Percentiles rank a stretch among this genome's conserved stretches.
Conservation (phyloP, 1,140 invertebrate species). For the Ips typographus region DNA sequence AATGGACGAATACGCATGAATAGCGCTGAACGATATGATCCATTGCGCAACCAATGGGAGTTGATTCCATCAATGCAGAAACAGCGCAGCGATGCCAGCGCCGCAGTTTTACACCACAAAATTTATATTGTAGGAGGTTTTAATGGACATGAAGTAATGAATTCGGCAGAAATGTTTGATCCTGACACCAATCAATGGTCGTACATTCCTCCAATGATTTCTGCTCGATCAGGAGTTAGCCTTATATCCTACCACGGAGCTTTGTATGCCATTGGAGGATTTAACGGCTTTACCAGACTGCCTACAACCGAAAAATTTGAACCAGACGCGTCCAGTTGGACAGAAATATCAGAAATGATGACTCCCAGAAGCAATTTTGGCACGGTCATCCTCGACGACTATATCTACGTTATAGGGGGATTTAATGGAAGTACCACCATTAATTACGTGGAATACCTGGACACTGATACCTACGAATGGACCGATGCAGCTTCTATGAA, state of each 20-base stretch:
- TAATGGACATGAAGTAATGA: conserved; percentile 68
- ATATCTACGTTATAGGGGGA: conserved; percentile 72
- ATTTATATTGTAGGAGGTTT: conserved; percentile 76
- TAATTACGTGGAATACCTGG: conserved; percentile 72
- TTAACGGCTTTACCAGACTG: conserved; percentile 65
- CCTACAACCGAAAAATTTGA: conserved; percentile 53
- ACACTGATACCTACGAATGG: conserved; percentile 69
- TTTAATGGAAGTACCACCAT: conserved; percentile 69
- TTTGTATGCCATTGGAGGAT: conserved; percentile 70
- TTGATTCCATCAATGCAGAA: conserved; percentile 78
- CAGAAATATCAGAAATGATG: conserved; percentile 70
- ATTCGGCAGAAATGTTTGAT: conserved; percentile 66
- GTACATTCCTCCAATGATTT: conserved; percentile 69
- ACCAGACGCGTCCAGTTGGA: conserved; percentile 49
- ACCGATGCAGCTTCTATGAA: conserved; percentile 68
- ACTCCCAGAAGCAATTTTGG: conserved; percentile 77
- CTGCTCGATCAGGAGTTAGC: conserved; percentile 69
- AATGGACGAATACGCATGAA: conserved; percentile 79
- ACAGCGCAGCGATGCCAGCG: conserved; percentile 78
- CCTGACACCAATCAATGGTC: conserved; percentile 69
- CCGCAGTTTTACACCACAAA: conserved; percentile 62
- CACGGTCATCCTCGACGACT: conserved; percentile 65
- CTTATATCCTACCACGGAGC: conserved; percentile 63
- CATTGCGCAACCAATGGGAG: conserved; percentile 77
- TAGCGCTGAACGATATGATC: conserved; percentile 72